Base-by-base conservation (phyloP, 2,113 vertebrate genomes). In the Capreolus pygargus region DNA sequence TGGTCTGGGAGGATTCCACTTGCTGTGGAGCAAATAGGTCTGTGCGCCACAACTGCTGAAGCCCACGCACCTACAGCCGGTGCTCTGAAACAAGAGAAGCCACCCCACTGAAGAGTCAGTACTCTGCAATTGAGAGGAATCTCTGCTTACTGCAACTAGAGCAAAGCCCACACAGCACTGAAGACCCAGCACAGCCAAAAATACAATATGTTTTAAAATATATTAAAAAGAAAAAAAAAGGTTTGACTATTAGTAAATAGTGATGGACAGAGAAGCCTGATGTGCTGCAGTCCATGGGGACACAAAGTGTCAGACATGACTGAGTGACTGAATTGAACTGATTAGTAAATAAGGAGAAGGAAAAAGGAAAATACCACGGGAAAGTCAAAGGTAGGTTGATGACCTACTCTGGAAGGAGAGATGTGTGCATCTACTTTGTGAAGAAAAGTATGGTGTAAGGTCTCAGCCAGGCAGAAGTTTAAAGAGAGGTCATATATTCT, bases 41-140 rank as follows among this genome's bases (percentile, higher is more conserved):
- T 0, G 0, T 36, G n/a, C 0, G 0, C n/a, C 10, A 3, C n/a
- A 6, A 23, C 67, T 23, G 21, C 57, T 58, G n/a, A 39, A 36
- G n/a, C 9, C 19, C n/a, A 39, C 0, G 19, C 19, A 70, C n/a
- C 19, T 70, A 39, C 5, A 70, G 67, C 67, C 5, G 0, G n/a
- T 23, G 10, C 10, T 39, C n/a, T 39, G n/a, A 70, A 70, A 39
- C n/a, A 70, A 70, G 67, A 70, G 67, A 23, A 70, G n/a, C n/a
- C 67, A 23, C n/a, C 33, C n/a, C 10, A 39, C 0, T 39, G 67
- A 23, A 23, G n/a, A 70, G 2, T 5, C 64, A 11, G 1, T 0
- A 19, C 67, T 23, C 19, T 13, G 19, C 67, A 23, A 39, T 21
- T 19, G 6, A 23, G 19, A 23, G n/a, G 19, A 70, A 23, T 11